Evolutionary conservation across 2,113 vertebrate species (phyloP), one percentile per base, ranked within the genome.

Genomic region (Tachuris rubrigastra): DNA sequence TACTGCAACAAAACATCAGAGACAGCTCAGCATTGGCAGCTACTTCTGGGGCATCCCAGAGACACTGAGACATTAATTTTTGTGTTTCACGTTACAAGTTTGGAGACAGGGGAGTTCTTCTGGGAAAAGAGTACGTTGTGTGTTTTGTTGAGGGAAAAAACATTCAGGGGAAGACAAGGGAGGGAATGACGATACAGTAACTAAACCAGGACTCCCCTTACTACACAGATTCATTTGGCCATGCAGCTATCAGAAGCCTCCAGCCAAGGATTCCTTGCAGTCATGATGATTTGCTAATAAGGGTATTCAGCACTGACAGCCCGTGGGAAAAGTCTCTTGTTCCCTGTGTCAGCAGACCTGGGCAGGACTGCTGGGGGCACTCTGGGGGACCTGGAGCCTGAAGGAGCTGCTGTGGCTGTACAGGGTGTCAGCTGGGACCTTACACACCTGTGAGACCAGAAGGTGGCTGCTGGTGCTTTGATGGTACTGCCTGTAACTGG

Each of bases 1-100:
- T 98, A 99, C 99, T 99, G 97, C 30, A 97, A 96, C 35, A 71
- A 14, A 95, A 58, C 67, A 58, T 20, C 10, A 41, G 17, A 52
- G 10, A 28, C 24, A 53, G 31, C 27, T 44, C 60, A 35, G 5
- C 2, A 42, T 27, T 5, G 47, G 20, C 25, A 76, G 19, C 31
- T 58, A 21, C 55, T 46, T n/a, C 16, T 5, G 4, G 4, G 60
- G 27, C 10, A 62, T 4, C 42, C 49, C 20, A 59, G 21, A 60
- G 44, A 72, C 27, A 46, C 2, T 0, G 4, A n/a, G 11, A 27
- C 9, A 12, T 24, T 55, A 7, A 13, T 13, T 19, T 42, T 11
- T 14, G 3, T 10, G 22, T 39, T 85, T 79, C 19, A 33, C 24
- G 35, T 42, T 62, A 58, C 30, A 63, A 8, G 20, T 67, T 56